Percentiles rank a stretch among this genome's conserved stretches.
phyloP scores from a whole-genome alignment of 2,113 vertebrate genomes.

The Oreochromis spilurus region DNA sequence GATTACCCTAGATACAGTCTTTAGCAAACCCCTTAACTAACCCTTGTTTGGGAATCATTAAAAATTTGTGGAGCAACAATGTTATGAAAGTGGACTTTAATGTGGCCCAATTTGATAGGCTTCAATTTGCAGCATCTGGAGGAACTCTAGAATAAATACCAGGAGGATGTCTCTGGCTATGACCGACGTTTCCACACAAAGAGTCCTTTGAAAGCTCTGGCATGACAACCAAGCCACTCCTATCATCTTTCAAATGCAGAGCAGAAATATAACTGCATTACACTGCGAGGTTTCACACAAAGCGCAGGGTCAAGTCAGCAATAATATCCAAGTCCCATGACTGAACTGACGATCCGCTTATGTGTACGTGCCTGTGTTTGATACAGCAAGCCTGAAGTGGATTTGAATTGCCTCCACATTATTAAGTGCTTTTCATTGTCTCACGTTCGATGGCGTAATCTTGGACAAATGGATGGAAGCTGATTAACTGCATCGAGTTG shows the following conservation, averaged over 20 bases:
- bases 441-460: not conserved
- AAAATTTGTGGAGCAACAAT: slow-evolving; percentile 19
- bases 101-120: slow-evolving; percentile 54
- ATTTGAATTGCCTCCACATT: slow-evolving; percentile 7
- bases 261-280: slow-evolving; percentile 54
- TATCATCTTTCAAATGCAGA: slow-evolving; percentile 52
- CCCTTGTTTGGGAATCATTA: not conserved
- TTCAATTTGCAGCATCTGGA: slow-evolving; percentile 70
- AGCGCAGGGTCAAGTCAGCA: slow-evolving; percentile 12
- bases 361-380: not conserved
- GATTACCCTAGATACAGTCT: not conserved
- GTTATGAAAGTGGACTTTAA: slow-evolving; percentile 55
- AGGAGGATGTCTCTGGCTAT: slow-evolving; percentile 67
- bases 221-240: slow-evolving; percentile 66
- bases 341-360: not conserved
- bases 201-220: slow-evolving; percentile 63
- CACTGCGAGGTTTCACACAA: slow-evolving; percentile 35
- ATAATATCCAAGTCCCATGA: slow-evolving; percentile 38
- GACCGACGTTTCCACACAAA: slow-evolving; percentile 59
- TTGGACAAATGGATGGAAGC: slow-evolving; percentile 15
- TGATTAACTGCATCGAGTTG: slow-evolving; percentile 42
- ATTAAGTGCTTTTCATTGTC: not conserved
- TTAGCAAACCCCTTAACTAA: not conserved
- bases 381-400: not conserved
- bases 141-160: slow-evolving; percentile 62